Base-by-base conservation (phyloP, 2,888 invertebrate species). In the Hypolimnas misippus region DNA sequence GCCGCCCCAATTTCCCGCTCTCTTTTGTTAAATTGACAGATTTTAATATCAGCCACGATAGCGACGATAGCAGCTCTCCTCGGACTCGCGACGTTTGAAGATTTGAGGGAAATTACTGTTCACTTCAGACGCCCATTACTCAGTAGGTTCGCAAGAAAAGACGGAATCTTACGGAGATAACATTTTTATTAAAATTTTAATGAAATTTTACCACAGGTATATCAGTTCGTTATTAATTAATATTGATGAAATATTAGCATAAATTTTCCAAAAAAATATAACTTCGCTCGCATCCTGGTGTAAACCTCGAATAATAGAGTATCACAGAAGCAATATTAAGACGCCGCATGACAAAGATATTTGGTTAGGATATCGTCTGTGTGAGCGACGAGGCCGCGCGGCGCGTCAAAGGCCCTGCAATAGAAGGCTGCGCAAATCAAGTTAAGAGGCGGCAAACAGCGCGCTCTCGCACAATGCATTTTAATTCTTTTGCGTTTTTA, bases 21-120 rank as follows among this genome's bases (percentile, higher is more conserved):
- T 67, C 59, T 68, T 65, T 66, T 70, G 68, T 63, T 65, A 51
- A 63, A 65, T 69, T 69, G 67, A 67, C 69, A 69, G 65, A 63
- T 67, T 69, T 63, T 65, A 67, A 66, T 65, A 64, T 65, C 60
- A 42, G 49, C 46, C 46, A 46, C 57, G 65, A 62, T 52, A 33
- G 61, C 56, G 53, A 53, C 40, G 63, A 38, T 49, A 31, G 54
- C 51, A 14, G 35, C 46, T 10, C 42, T 44, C 50, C 44, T 46
- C 17, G 51, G 50, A 31, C 56, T 52, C 52, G 14, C 29, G 8
- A 17, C 21, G 16, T 21, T 12, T 31, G 19, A 14, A 5, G 29
- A 14, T 5, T 33, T 3, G 33, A 52, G 19, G 12, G 8, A n/a
- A 35, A 14, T 10, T 21, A 49, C 1, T n/a, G 8, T 6, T 29